phyloP scores from a whole-genome alignment of 2,797 vertebrate species.

The Sciurus vulgaris region DNA sequence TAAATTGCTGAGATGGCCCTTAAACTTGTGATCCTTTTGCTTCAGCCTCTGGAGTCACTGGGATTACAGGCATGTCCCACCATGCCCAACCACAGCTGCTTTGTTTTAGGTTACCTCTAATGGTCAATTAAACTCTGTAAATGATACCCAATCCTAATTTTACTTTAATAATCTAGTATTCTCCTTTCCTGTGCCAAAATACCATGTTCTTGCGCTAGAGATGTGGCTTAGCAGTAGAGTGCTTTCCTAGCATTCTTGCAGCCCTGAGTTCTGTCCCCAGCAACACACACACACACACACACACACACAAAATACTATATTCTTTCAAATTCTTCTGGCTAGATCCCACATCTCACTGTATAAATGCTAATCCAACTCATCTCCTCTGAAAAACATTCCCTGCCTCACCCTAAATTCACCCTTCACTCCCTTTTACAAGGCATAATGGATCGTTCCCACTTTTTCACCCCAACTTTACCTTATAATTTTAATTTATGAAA shows the following conservation, averaged over 20 bases:
- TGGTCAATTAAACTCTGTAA: not conserved
- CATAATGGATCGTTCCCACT: not conserved
- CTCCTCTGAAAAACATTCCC: not conserved
- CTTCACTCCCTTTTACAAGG: not conserved
- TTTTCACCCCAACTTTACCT: not conserved
- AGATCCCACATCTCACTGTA: not conserved
- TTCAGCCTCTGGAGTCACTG: no score
- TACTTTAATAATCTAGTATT: conserved; percentile 8
- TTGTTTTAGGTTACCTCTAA: not conserved
- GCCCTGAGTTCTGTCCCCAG: no score
- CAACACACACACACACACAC: no score
- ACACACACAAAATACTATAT: not conserved
- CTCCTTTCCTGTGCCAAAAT: conserved; percentile 11
- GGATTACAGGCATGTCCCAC: no score
- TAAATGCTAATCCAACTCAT: not conserved
- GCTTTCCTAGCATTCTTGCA: no score
- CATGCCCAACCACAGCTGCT: not conserved
- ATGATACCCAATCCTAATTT: not conserved
- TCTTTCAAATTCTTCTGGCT: not conserved
- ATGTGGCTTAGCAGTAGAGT: no score
- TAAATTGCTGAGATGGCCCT: no score
- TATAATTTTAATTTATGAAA: not conserved
- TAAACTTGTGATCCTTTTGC: no score
- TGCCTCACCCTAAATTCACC: not conserved
- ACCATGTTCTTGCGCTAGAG: not conserved